phyloP scores from a whole-genome alignment of 2,113 vertebrate species.

The Bambusicola thoracicus region DNA sequence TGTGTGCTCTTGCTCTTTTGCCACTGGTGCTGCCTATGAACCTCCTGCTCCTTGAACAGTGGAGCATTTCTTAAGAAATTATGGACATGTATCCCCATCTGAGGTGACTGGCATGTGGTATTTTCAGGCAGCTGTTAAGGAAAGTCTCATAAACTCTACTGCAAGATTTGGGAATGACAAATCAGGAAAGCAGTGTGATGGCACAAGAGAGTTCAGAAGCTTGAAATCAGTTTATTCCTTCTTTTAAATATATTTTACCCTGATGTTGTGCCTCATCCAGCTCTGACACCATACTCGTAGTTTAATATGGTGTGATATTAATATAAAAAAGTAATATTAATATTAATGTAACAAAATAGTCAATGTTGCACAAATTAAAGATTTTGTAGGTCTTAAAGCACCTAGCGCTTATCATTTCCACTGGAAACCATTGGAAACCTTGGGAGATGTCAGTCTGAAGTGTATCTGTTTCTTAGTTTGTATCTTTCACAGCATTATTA shows the following conservation, averaged over 20 bases:
- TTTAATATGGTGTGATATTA: rapidly evolving
- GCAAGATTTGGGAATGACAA: background rate
- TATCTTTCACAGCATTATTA: background rate
- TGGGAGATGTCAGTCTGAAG: background rate
- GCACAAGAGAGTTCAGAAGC: background rate
- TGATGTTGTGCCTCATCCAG: background rate
- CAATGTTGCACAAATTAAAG: background rate
- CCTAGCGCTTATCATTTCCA: background rate
- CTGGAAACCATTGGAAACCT: background rate
- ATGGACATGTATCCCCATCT: background rate
- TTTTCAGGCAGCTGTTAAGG: background rate
- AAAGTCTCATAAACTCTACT: background rate
- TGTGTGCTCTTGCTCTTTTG: background rate
- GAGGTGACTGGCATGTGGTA: background rate
- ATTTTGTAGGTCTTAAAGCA: background rate
- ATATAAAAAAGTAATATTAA: background rate
- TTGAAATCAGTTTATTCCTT: background rate
- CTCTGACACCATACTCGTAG: background rate
- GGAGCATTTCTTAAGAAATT: background rate
- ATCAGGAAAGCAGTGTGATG: background rate
- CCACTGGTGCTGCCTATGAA: background rate
- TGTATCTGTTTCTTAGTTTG: background rate
- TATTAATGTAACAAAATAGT: background rate
- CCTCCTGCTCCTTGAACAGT: background rate
- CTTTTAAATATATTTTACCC: background rate